Evolutionary conservation across 2,113 vertebrate genomes (phyloP).

Genomic region (Microtus oregoni): DNA sequence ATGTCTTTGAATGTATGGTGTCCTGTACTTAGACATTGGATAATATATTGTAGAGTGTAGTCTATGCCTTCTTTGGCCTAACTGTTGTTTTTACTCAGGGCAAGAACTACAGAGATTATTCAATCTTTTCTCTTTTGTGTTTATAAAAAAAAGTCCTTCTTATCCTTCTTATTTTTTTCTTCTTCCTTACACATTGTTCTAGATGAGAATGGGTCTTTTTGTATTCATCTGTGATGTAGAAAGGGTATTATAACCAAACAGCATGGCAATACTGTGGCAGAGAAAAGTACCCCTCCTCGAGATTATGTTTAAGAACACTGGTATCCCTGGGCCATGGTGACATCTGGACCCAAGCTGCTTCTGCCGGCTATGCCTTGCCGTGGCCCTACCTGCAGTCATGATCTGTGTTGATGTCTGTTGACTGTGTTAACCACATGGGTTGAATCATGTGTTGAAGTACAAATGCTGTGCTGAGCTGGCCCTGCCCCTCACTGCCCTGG

Average conservation of each 20-base stretch:
- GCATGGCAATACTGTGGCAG: not conserved
- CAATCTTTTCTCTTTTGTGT: not conserved
- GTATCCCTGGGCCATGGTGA: not conserved
- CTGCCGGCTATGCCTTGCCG: not conserved
- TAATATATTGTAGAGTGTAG: not conserved
- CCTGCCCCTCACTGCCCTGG: not conserved
- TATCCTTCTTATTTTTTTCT: too few relatives aligned
- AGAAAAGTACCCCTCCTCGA: not conserved
- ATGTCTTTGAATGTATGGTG: not conserved
- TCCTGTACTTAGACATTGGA: accelerated
- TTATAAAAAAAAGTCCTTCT: not conserved
- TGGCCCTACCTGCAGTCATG: not conserved
- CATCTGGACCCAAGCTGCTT: not conserved
- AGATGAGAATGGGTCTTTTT: not conserved
- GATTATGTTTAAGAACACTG: too few relatives aligned
- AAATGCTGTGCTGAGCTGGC: not conserved
- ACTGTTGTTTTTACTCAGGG: not conserved
- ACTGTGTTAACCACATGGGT: not conserved
- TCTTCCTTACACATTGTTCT: too few relatives aligned
- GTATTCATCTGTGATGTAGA: not conserved
- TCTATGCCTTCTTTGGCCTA: not conserved
- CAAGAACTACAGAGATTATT: not conserved
- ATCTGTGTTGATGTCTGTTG: not conserved
- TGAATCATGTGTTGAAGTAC: not conserved
- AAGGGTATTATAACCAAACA: not conserved